phyloP scores from a whole-genome alignment of 2,888 invertebrate species.

The Linnaemya tessellans region DNA sequence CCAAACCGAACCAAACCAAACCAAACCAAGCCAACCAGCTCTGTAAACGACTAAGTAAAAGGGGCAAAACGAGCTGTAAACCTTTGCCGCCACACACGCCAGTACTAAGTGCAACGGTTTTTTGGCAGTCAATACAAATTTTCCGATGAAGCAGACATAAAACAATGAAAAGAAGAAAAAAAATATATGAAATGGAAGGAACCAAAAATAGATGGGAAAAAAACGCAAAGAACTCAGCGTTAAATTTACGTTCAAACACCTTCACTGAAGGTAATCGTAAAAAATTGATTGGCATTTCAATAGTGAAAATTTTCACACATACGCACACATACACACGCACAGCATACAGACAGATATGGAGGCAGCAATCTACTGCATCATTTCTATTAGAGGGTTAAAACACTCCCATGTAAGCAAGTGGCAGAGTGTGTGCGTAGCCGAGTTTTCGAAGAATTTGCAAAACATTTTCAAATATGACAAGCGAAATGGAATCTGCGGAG shows the following conservation, averaged over 20 bases:
- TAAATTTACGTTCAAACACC: slow-evolving; percentile 75
- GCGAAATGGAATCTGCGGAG: slow-evolving; percentile 4
- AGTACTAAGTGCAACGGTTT: slow-evolving; percentile 30
- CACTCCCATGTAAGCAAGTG: background rate
- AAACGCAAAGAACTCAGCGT: slow-evolving; percentile 49
- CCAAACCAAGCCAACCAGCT: slow-evolving; percentile 76
- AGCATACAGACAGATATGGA: background rate
- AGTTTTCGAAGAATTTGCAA: slow-evolving; percentile 30
- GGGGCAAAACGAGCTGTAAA: background rate
- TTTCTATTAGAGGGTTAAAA: background rate
- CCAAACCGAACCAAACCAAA: slow-evolving; percentile 78
- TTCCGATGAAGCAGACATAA: slow-evolving; percentile 41
- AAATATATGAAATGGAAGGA: background rate
- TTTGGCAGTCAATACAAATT: slow-evolving; percentile 55
- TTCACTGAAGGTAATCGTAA: slow-evolving; percentile 78
- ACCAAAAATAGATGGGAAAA: background rate
- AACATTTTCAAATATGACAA: background rate
- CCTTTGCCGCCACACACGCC: background rate
- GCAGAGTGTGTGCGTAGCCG: background rate
- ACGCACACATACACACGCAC: slow-evolving; percentile 1
- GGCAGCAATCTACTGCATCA: background rate
- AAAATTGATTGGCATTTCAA: slow-evolving; percentile 81
- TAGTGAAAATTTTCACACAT: slow-evolving; percentile 72
- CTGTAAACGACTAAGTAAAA: slow-evolving; percentile 44
- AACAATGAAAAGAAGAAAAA: slow-evolving; percentile 26